Percentiles rank a stretch among this genome's conserved stretches.
phyloP scores from a whole-genome alignment of 2,888 invertebrate species.

The Slavum lentiscoides region DNA sequence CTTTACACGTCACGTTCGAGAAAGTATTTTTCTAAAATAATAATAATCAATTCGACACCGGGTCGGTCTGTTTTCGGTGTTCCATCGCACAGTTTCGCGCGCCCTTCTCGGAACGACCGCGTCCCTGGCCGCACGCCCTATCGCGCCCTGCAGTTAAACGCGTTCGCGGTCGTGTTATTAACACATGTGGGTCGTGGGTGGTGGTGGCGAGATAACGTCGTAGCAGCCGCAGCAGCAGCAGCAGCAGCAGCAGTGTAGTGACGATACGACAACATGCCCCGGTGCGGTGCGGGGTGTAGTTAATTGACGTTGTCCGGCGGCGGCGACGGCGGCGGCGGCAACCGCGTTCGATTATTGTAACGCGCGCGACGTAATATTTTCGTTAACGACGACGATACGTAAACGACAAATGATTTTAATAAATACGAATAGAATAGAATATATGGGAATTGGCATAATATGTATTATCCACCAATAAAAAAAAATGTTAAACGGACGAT shows the following conservation, averaged over 20 bases:
- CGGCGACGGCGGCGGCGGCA: background rate
- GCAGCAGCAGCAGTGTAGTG: background rate
- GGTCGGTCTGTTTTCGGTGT: too few relatives aligned
- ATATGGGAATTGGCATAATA: conserved; percentile 22
- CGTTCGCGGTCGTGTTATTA: too few relatives aligned
- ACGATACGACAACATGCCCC: background rate
- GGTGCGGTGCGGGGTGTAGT: background rate
- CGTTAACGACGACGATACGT: background rate
- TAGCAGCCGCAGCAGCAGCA: background rate
- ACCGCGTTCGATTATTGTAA: background rate
- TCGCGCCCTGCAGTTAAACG: too few relatives aligned
- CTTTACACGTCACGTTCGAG: too few relatives aligned
- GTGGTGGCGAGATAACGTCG: background rate
- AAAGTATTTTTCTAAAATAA: too few relatives aligned
- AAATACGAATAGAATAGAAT: conserved; percentile 28
- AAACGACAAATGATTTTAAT: conserved; percentile 12
- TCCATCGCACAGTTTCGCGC: too few relatives aligned
- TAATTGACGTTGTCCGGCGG: conserved; percentile 47
- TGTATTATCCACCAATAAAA: conserved; percentile 38
- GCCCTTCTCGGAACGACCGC: too few relatives aligned
- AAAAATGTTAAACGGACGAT: conserved; percentile 29
- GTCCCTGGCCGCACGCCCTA: too few relatives aligned
- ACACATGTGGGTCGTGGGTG: too few relatives aligned
- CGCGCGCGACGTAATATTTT: conserved; percentile 19
- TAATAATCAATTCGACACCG: too few relatives aligned